Conservation (phyloP, 2,888 invertebrate genomes). For the Fragum whitleyi region DNA sequence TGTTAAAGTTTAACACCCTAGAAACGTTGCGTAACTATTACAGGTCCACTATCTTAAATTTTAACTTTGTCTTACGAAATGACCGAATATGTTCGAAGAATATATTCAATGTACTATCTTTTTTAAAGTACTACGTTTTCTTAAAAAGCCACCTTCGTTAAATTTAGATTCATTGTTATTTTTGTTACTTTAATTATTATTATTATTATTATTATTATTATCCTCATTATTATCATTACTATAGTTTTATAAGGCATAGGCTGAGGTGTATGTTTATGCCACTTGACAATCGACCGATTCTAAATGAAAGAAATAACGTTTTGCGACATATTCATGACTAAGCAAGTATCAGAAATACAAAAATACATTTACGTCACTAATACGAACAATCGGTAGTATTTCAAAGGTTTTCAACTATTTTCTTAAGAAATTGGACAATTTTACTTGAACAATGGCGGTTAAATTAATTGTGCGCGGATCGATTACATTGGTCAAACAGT, state of each 20-base stretch:
- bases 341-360: conserved; percentile 9
- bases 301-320: not conserved
- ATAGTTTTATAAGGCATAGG: not conserved
- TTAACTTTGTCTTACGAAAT: too few species aligned
- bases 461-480: conserved; percentile 29
- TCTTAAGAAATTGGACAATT: conserved; percentile 35
- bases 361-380: conserved; percentile 15
- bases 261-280: not conserved
- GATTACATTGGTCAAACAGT: conserved; percentile 48
- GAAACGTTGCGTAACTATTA: too few species aligned
- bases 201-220: too few species aligned
- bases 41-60: too few species aligned
- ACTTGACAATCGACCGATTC: too few species aligned
- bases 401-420: conserved; percentile 21
- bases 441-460: conserved; percentile 17
- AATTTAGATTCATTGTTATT: not conserved
- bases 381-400: conserved; percentile 10
- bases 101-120: too few species aligned
- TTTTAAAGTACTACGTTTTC: too few species aligned
- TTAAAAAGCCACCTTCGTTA: too few species aligned
- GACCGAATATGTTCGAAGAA: too few species aligned
- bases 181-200: not conserved
- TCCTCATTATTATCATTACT: too few species aligned
- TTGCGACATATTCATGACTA: not conserved
- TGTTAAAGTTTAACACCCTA: too few species aligned